phyloP scores from a whole-genome alignment of 2,888 invertebrate genomes.

The Dysmachus trigonus region DNA sequence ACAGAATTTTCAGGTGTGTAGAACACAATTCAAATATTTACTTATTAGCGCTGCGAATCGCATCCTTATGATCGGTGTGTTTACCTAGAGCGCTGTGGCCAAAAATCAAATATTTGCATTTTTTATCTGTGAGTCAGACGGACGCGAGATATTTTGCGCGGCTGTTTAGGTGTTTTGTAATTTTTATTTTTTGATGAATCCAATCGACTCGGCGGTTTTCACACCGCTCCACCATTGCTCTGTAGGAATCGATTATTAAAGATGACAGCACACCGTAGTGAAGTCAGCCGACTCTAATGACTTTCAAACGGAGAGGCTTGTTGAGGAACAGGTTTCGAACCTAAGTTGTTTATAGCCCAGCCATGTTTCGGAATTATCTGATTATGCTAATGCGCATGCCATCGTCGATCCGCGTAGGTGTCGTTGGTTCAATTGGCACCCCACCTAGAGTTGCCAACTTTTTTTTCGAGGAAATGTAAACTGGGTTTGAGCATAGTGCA shows the following conservation, averaged over 20 bases:
- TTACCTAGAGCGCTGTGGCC: neutral
- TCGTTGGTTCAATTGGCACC: neutral
- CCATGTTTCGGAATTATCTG: neutral
- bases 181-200: neutral
- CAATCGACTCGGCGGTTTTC: neutral
- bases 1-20: neutral
- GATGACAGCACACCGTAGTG: neutral
- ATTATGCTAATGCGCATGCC: slow-evolving; percentile 19
- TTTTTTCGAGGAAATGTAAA: neutral
- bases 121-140: neutral
- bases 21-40: neutral
- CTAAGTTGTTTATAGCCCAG: neutral
- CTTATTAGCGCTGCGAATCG: neutral
- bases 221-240: neutral
- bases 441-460: neutral
- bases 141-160: neutral
- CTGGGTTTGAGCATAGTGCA: too few relatives aligned
- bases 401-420: neutral
- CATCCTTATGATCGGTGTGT: neutral
- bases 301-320: neutral
- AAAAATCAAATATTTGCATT: neutral
- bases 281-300: neutral
- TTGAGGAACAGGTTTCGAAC: neutral
- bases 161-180: neutral
- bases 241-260: neutral